Evolutionary conservation across 2,113 vertebrate genomes (phyloP), one percentile per base, ranked within the genome.

Genomic region (Salminus brasiliensis): DNA sequence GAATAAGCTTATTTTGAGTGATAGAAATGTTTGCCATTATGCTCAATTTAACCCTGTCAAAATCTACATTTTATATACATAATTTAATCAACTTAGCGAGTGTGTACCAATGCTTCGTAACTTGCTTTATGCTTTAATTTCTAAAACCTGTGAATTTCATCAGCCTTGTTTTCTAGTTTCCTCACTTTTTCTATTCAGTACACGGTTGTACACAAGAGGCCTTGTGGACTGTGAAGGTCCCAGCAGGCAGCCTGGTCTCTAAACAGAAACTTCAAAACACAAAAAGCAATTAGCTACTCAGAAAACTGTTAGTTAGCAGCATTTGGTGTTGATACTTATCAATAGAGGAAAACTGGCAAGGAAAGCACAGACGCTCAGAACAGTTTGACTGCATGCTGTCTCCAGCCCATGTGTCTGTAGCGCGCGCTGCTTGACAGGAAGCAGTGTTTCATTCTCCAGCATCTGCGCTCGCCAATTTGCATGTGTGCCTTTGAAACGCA

Each of bases 401-500:
- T 75, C 60, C 72, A 81, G 15, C 41, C 27, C 74, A 8, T 8
- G 21, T 49, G 30, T 47, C 41, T 36, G 27, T 18, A 66, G 15
- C n/a, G 2, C 25, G 60, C 27, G 25, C 75, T n/a, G 60, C 59
- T 78, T 49, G 18, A 39, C 32, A 70, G 81, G 83, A 72, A 88
- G 72, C 73, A 41, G 78, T 75, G 23, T 72, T 66, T 36, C 16
- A 41, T 39, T 73, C 36, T 12, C 30, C 67, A 74, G 43, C 43
- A 57, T 34, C 29, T 59, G 53, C 21, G 32, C 69, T 52, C 32
- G 34, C 63, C 29, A 21, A 29, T 36, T 71, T 6, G 63, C 66
- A 36, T 84, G 70, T 69, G 18, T 39, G 25, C 67, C 15, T 82
- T 76, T 76, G 84, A 90, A 90, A 79, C 84, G 87, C 90, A 89